phyloP scores from a whole-genome alignment of 2,113 vertebrate species.

The Aptenodytes patagonicus region DNA sequence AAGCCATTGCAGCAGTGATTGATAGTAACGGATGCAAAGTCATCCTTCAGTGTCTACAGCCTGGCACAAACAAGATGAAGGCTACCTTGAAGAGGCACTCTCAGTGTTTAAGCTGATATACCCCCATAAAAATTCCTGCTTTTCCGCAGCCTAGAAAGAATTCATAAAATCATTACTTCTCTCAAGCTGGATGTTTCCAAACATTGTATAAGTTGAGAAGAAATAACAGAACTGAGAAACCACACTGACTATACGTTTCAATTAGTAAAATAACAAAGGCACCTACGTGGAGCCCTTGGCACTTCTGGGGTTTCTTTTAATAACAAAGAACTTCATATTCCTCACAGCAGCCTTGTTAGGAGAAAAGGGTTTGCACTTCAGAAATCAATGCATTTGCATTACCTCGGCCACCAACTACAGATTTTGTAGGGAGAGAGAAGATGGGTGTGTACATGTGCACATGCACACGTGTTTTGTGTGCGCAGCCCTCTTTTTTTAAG shows the following conservation, averaged over 20 bases:
- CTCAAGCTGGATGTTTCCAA: neutral
- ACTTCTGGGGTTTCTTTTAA: neutral
- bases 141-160: neutral
- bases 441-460: rapidly evolving
- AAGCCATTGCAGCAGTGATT: conserved; percentile 39
- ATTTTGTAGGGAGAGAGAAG: neutral
- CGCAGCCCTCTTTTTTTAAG: neutral
- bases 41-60: conserved; percentile 32
- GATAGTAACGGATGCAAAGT: conserved; percentile 39
- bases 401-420: neutral
- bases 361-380: neutral
- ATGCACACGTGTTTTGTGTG: neutral
- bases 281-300: neutral
- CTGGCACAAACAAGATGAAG: conserved; percentile 6
- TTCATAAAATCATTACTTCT: neutral
- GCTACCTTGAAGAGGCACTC: neutral
- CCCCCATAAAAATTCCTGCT: neutral
- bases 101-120: neutral
- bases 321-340: neutral
- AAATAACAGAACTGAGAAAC: neutral
- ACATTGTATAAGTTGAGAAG: neutral
- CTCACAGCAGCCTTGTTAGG: neutral
- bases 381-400: neutral
- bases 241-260: neutral
- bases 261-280: neutral